phyloP scores from a whole-genome alignment of 1,140 invertebrate genomes.

The Zaprionus ghesquierei region DNA sequence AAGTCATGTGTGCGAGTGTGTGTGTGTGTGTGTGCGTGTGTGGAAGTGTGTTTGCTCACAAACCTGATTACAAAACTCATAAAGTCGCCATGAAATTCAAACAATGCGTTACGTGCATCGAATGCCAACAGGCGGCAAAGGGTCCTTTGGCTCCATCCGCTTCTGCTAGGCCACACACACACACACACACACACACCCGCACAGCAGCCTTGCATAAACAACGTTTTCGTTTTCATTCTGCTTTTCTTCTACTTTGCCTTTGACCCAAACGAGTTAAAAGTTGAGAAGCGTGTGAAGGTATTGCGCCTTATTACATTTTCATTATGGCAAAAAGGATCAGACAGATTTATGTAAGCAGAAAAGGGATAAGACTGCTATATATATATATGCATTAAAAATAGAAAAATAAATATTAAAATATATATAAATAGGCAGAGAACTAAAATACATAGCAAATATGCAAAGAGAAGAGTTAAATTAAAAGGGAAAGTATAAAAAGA shows the following conservation, averaged over 20 bases:
- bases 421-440: not conserved
- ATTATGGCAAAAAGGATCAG: constrained; percentile 65
- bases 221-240: constrained; percentile 65
- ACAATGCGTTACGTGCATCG: constrained; percentile 79
- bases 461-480: too few species aligned
- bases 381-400: not conserved
- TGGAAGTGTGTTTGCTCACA: constrained; percentile 61
- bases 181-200: constrained; percentile 21
- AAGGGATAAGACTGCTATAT: not conserved
- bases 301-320: constrained; percentile 69
- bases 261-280: constrained; percentile 70
- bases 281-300: constrained; percentile 54
- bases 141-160: not conserved
- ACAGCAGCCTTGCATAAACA: constrained; percentile 61
- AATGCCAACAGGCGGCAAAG: constrained; percentile 44
- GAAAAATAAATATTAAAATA: not conserved
- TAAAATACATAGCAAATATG: not conserved
- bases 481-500: too few species aligned
- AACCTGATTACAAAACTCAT: constrained; percentile 80
- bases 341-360: constrained; percentile 46
- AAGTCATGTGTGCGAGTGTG: constrained; percentile 13
- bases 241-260: constrained; percentile 54
- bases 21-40: constrained; percentile 4
- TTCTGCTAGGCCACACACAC: not conserved
- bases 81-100: constrained; percentile 81